Evolutionary conservation across 2,113 vertebrate genomes (phyloP).

Genomic region (Brachyhypopomus occidentalis): DNA sequence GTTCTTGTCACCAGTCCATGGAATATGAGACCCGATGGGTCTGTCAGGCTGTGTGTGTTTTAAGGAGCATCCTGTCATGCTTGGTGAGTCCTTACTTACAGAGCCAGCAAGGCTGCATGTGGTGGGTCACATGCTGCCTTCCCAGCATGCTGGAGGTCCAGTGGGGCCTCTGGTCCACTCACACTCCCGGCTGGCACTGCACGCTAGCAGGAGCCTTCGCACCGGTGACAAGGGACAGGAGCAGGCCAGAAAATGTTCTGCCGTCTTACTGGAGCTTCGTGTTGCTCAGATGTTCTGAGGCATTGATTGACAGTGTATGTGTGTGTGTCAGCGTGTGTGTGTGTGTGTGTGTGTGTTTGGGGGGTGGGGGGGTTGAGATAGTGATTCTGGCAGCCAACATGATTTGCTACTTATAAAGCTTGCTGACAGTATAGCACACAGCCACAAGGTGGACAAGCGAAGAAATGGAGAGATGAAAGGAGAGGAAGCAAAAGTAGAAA

Average conservation of each 20-base stretch:
- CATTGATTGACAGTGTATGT: not conserved
- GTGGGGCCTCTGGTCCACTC: not conserved
- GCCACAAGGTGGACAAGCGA: not conserved
- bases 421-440: not conserved
- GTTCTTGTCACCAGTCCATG: not conserved
- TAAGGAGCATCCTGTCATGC: not conserved
- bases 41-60: not conserved
- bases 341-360: not conserved
- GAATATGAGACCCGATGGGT: not conserved
- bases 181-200: not conserved
- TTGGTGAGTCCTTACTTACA: conserved; percentile 28
- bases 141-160: not conserved
- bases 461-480: not conserved
- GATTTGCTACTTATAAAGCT: conserved; percentile 22
- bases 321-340: no score
- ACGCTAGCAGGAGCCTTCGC: not conserved
- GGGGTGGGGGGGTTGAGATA: not conserved
- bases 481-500: not conserved
- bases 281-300: not conserved
- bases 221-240: not conserved
- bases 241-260: not conserved
- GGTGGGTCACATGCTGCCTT: not conserved
- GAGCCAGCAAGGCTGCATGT: no score
- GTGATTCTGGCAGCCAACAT: not conserved
- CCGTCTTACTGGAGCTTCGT: not conserved